Evolutionary conservation across 1,140 invertebrate species (phyloP).

Genomic region (Xylocopa sonorina): DNA sequence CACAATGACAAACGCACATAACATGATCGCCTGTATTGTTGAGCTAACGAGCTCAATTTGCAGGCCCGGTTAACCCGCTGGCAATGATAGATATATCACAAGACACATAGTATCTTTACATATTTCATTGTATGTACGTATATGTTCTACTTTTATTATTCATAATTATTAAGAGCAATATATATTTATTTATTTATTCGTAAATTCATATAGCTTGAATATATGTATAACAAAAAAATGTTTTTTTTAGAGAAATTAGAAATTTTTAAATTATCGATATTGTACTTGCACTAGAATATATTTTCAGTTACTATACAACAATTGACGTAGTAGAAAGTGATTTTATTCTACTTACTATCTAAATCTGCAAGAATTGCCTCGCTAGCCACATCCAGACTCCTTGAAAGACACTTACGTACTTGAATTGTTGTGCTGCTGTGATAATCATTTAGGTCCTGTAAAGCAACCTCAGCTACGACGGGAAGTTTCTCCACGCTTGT

Average conservation of each 20-base stretch:
- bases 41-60: conserved; percentile 7
- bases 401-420: conserved; percentile 84
- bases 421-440: conserved; percentile 83
- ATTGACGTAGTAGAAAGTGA: not conserved
- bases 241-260: too few relatives aligned
- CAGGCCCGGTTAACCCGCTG: not conserved
- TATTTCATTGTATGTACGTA: not conserved
- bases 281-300: too few relatives aligned
- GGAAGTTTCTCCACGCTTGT: conserved; percentile 82
- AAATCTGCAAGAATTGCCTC: conserved; percentile 84
- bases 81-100: not conserved
- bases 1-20: not conserved
- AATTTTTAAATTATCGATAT: too few relatives aligned
- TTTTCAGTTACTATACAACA: too few relatives aligned
- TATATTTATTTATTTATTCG: too few relatives aligned
- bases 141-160: not conserved
- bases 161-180: not conserved
- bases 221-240: too few relatives aligned
- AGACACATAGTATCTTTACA: not conserved
- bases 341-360: conserved; percentile 82
- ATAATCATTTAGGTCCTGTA: conserved; percentile 84
- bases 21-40: conserved; percentile 1
- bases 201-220: too few relatives aligned
- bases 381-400: conserved; percentile 84
- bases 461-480: conserved; percentile 81